Base-by-base conservation (phyloP, 2,113 vertebrate species). In the Ovibos moschatus region DNA sequence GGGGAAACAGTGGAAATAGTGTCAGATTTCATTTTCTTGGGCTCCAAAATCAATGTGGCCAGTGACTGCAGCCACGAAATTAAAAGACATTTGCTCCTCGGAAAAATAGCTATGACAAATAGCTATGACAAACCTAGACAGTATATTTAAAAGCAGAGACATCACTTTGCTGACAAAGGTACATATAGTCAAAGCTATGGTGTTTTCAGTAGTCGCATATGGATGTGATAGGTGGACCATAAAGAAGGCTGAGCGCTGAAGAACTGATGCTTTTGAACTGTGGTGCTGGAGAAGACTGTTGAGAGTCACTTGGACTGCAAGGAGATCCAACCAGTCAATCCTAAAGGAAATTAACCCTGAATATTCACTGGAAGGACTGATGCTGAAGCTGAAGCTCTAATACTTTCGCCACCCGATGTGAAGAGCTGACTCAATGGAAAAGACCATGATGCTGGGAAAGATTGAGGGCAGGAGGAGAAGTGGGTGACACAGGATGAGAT, bases 401-500 rank as follows among this genome's bases (percentile, higher is more conserved):
- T 40, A 71, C n/a, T 71, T 71, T 71, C n/a, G n/a, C 19, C n/a
- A 71, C n/a, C 67, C 0, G 2, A 40, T 71, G n/a, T 23, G n/a
- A 40, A 71, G n/a, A 71, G 67, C 67, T 23, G n/a, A 71, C 67
- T 40, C n/a, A 71, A 3, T 23, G 67, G n/a, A 71, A 71, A 40
- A 71, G 67, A 71, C 19, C 67, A 6, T 40, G 67, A 12, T 40
- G n/a, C 67, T 40, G 67, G 67, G 67, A 71, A 71, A 71, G 67
- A 40, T 2, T 36, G 67, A 71, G n/a, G 67, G 67, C 67, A 71
- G 67, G 67, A 67, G 64, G 64, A 71, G 5, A 71, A 71, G 67
- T 1, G 67, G n/a, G 67, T 71, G 19, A 71, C 10, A 71, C 1
- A 71, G n/a, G 67, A 71, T 40, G 67, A 40, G 67, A 40, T 0